Percentiles rank a stretch among this genome's conserved stretches.
phyloP scores from a whole-genome alignment of 2,888 invertebrate genomes.

The Prosopocoilus inquinatus region DNA sequence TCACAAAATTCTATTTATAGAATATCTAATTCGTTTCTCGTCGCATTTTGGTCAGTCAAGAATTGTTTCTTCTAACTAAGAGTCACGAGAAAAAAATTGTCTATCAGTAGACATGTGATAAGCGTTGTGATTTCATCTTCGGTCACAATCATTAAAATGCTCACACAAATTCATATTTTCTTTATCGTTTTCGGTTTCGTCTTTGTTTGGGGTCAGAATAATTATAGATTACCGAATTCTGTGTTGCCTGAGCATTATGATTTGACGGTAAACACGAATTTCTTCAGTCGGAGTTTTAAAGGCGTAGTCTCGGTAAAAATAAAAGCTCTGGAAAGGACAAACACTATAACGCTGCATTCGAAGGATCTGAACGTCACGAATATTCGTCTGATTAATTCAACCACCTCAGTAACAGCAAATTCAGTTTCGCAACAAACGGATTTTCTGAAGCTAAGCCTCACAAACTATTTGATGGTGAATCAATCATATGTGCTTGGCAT shows the following conservation, averaged over 20 bases:
- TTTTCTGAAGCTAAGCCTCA: slow-evolving; percentile 9
- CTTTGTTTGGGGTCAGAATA: too few relatives aligned
- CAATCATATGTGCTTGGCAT: slow-evolving; percentile 3
- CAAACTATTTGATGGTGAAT: neutral
- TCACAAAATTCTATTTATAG: too few relatives aligned
- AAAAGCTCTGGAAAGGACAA: neutral
- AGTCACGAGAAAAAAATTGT: too few relatives aligned
- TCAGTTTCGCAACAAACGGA: neutral
- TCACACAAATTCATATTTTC: too few relatives aligned
- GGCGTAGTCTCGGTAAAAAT: slow-evolving; percentile 18
- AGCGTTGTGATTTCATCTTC: too few relatives aligned
- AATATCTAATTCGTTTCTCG: too few relatives aligned
- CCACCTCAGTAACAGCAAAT: neutral
- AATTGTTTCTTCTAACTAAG: too few relatives aligned
- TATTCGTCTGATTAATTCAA: too few relatives aligned
- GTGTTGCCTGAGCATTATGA: slow-evolving; percentile 18
- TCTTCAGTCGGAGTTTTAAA: slow-evolving; percentile 6
- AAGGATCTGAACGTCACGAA: neutral
- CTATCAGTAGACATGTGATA: too few relatives aligned
- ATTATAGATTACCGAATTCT: slow-evolving; percentile 16
- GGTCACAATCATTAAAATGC: too few relatives aligned
- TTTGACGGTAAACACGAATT: slow-evolving; percentile 15
- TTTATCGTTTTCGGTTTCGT: too few relatives aligned
- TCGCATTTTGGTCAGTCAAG: too few relatives aligned
- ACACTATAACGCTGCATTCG: slow-evolving; percentile 18